Evolutionary conservation across 1,140 invertebrate species (phyloP), one percentile per base, ranked within the genome.

Genomic region (Drosophila ficusphila): DNA sequence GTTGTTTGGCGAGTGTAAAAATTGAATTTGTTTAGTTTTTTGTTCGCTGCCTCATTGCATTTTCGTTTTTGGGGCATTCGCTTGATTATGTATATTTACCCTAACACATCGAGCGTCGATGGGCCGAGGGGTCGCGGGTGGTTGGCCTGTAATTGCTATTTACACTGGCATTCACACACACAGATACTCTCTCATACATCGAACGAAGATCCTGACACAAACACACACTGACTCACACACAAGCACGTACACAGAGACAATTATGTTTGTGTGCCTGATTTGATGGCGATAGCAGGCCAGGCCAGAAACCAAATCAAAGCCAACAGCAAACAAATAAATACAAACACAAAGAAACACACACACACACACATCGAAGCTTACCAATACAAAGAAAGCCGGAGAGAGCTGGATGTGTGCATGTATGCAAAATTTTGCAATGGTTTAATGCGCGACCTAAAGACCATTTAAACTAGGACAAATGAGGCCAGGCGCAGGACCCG

Each of bases 391-490:
- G 18, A 14, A 51, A 14, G 14, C 21, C 12, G 12, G 33, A 34
- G 8, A 18, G 14, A 25, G 12, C 34, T 38, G 19, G 58, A 19
- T 11, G 8, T 60, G 29, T 42, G 31, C 12, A 34, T 52, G 49
- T 72, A 51, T 77, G 75, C 75, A 72, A 70, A 53, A 71, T 65
- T 76, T 71, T 72, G 76, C 69, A 78, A 76, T 83, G 73, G 79
- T 85, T 85, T 86, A 85, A 86, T 86, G 73, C 72, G 81, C 79
- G 73, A 86, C 82, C 81, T 69, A 86, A 86, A 88, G 81, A 81
- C 82, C 69, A 81, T 82, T 86, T 82, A 77, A 86, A 88, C 62
- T 86, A 65, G 81, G 81, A 81, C 82, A 85, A 70, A 73, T 71
- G 68, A 53, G 69, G 53, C 67, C 68, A 71, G 61, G 36, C 57